Conservation (phyloP, 2,797 vertebrate genomes). For the Ceryle rudis region DNA sequence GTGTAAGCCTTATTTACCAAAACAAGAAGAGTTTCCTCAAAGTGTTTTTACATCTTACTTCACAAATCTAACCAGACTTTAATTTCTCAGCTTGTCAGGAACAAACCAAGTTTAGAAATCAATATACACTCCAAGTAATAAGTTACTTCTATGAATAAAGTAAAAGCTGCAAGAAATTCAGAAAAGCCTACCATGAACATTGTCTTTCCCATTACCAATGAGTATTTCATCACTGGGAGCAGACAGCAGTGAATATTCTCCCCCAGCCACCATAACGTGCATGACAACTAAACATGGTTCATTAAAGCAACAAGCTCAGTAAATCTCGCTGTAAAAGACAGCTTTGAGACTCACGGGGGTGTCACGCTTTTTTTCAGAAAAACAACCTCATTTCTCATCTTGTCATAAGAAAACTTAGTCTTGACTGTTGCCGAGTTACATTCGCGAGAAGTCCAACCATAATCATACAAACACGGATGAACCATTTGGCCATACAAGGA, state of each 20-base stretch:
- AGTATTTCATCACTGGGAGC: background rate
- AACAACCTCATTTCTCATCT: background rate
- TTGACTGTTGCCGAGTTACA: accelerated
- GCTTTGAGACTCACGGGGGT: background rate
- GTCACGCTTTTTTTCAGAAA: too few species aligned
- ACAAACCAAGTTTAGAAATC: background rate
- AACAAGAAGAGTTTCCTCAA: background rate
- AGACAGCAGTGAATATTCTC: background rate
- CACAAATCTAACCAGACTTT: background rate
- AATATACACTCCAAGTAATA: background rate
- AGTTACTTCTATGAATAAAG: conserved; percentile 7
- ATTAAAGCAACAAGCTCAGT: background rate
- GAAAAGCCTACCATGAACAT: background rate
- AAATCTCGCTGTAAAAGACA: background rate
- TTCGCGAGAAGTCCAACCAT: background rate
- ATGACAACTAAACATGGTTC: background rate
- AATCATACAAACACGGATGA: accelerated
- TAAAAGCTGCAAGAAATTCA: background rate
- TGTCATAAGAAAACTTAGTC: background rate
- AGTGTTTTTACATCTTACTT: background rate
- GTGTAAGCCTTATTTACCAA: background rate
- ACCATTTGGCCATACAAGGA: background rate
- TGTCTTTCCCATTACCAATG: background rate
- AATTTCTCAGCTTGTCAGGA: background rate
- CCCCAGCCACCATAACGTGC: accelerated